phyloP scores from a whole-genome alignment of 1,140 invertebrate species.

The Thaumetopoea pityocampa region DNA sequence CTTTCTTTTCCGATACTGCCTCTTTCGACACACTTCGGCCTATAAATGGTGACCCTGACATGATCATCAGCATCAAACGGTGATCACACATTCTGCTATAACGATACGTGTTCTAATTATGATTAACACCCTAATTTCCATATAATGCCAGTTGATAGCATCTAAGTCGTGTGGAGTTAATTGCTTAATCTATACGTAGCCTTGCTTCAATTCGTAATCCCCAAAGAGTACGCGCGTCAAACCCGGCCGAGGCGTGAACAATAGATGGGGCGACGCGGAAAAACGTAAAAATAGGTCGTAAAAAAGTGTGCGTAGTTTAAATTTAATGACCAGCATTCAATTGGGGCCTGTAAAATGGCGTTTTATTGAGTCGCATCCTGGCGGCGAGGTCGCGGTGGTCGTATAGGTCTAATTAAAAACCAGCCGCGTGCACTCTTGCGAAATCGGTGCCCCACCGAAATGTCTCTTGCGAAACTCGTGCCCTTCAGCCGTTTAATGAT shows the following conservation, averaged over 20 bases:
- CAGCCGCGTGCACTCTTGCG: constrained; percentile 43
- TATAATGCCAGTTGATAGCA: constrained; percentile 43
- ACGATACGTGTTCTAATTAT: constrained; percentile 46
- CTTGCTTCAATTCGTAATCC: constrained; percentile 41
- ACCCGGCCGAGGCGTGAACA: constrained; percentile 33
- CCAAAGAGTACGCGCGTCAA: constrained; percentile 22
- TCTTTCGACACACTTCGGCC: no score
- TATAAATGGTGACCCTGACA: no score
- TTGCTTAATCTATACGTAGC: constrained; percentile 55
- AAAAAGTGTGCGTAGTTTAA: constrained; percentile 64
- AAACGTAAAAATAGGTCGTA: constrained; percentile 61
- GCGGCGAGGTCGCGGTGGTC: constrained; percentile 53
- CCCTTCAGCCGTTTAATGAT: constrained; percentile 23
- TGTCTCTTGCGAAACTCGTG: constrained; percentile 31
- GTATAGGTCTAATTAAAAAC: constrained; percentile 67
- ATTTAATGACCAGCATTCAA: constrained; percentile 69
- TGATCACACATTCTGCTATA: constrained; percentile 38
- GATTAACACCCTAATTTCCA: constrained; percentile 46
- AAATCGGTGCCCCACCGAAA: constrained; percentile 34
- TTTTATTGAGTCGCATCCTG: constrained; percentile 71
- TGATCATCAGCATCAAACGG: no score
- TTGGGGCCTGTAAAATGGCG: constrained; percentile 68
- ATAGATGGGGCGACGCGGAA: constrained; percentile 57
- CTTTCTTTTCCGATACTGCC: no score
- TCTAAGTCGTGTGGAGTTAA: constrained; percentile 38